Base-by-base conservation (phyloP, 2,113 vertebrate species). In the Panthera uncia region DNA sequence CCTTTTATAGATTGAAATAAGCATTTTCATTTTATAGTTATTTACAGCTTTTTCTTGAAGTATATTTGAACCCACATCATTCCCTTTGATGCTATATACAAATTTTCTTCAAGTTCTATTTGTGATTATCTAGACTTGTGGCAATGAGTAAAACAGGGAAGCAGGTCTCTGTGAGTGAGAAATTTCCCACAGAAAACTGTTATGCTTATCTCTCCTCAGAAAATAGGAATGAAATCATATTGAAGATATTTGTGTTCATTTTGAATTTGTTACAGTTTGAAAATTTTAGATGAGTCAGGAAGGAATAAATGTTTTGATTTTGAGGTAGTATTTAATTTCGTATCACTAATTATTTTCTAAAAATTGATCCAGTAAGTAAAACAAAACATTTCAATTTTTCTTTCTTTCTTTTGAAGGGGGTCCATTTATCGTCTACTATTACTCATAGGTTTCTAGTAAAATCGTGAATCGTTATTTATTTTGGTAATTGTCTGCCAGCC, bases 21-120 rank as follows among this genome's bases (percentile, higher is more conserved):
- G 55, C 1, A 81, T 94, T 94, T 94, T 74, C 50, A 69, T 73
- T 88, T 97, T 66, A 29, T 21, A 81, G 18, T 71, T 97, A 92
- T 92, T 89, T 80, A 95, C 63, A 92, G 65, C 23, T 82, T 94
- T 88, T 95, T 52, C 91, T 89, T 71, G 63, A 97, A 93, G 12
- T 48, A 93, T 12, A 81, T 78, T 91, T 85, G 81, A n/a, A 78
- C 65, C 23, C 48, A 52, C 50, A 71, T 81, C 65, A 85, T 95
- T 95, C 95, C 33, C 36, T 88, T 81, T 84, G 63, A 89, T 78
- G 19, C 48, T 21, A 21, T 83, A 94, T 90, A 79, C 71, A 90
- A 89, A 89, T 92, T 69, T 87, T 91, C 69, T 92, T 95, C 63
- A 71, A 80, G 38, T 94, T 84, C 83, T 89, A 88, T 95, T 95